Evolutionary conservation across 64 coral and sea anemone species (phyloP), one percentile per base, ranked within the genome.

Genomic region (Montipora efflorescens): DNA sequence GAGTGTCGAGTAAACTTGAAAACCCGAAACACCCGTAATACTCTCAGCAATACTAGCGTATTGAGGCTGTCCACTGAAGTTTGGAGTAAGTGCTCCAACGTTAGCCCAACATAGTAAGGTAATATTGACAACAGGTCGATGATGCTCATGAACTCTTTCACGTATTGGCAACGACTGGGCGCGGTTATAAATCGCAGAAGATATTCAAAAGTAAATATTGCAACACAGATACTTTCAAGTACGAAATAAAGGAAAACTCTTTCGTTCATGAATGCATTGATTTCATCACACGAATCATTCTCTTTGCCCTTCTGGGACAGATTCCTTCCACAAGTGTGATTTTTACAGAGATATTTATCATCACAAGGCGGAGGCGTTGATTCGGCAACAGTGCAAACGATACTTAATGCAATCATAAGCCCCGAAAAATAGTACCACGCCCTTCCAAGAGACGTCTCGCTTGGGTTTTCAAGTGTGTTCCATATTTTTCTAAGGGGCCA

Each of bases 1-100:
- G 93, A 95, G 82, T 98, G 96, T 59, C 96, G 61, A 28, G 96
- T 94, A 77, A 98, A 98, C 58, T 98, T 98, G 58, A 98, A 75
- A 77, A 98, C 96, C 8, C 96, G 90, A 72, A 98, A 98, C 13
- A 98, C 89, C 5, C 96, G 93, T 10, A 98, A 47, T 5, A 98
- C 84, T 53, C 96, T 91, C 48, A 98, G 72, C 76, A 98, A 77
- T 0, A 98, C 96, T 62, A 98, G 80, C 0, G 96, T 86, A 79
- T 89, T 87, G 1, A 98, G 80, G 19, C 96, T 98, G 8, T 93
- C 87, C 7, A 93, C 94, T 82, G 88, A 82, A 20, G 82, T 85
- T 8, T 67, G 36, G 7, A 95, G 90, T 51, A 53, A 28, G 44
- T 85, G 16, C 2, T 98, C 84, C 14, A 98, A 69, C 3, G 87